These are phyloP conservation scores for Pammene fasciana DNA, from an alignment of 2,888 invertebrate species.

Conservation along the genomic window DNA sequence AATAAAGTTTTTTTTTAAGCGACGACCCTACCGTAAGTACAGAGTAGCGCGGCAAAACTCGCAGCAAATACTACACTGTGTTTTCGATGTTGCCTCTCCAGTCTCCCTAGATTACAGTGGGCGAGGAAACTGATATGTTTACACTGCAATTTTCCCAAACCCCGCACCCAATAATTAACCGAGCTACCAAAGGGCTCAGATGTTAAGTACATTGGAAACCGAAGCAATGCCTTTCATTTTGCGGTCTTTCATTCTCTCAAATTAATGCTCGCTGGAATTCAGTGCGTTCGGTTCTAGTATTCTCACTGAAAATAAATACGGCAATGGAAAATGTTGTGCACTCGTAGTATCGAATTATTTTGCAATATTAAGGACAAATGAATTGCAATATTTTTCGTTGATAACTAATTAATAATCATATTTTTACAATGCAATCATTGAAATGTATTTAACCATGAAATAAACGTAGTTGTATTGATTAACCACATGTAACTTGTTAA, in stretches of 20 bases:
- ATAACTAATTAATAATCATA: too few relatives aligned
- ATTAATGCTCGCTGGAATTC: slow-evolving; percentile 21
- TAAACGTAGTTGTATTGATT: too few relatives aligned
- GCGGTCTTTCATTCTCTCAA: slow-evolving; percentile 55
- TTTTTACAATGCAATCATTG: too few relatives aligned
- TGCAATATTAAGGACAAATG: not conserved
- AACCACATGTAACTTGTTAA: too few relatives aligned
- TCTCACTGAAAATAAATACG: not conserved
- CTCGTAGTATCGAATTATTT: not conserved
- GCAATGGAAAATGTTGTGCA: not conserved
- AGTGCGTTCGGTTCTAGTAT: slow-evolving; percentile 20
- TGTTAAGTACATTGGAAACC: slow-evolving; percentile 58
- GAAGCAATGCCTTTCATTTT: slow-evolving; percentile 58
- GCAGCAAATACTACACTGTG: slow-evolving; percentile 21
- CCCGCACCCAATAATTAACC: slow-evolving; percentile 62
- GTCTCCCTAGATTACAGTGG: slow-evolving; percentile 30
- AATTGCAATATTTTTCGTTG: too few relatives aligned
- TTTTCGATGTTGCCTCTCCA: slow-evolving; percentile 25
- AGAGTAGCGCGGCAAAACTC: slow-evolving; percentile 5
- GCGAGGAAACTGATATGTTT: slow-evolving; percentile 48
- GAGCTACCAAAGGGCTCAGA: slow-evolving; percentile 56
- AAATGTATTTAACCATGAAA: too few relatives aligned
- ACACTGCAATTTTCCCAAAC: slow-evolving; percentile 51
- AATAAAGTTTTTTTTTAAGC: too few relatives aligned
- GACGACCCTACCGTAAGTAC: not conserved